Percentiles rank a stretch among this genome's conserved stretches.
Evolutionary conservation across 2,797 vertebrate genomes (phyloP).

Genomic region (Sorex maritimensis): DNA sequence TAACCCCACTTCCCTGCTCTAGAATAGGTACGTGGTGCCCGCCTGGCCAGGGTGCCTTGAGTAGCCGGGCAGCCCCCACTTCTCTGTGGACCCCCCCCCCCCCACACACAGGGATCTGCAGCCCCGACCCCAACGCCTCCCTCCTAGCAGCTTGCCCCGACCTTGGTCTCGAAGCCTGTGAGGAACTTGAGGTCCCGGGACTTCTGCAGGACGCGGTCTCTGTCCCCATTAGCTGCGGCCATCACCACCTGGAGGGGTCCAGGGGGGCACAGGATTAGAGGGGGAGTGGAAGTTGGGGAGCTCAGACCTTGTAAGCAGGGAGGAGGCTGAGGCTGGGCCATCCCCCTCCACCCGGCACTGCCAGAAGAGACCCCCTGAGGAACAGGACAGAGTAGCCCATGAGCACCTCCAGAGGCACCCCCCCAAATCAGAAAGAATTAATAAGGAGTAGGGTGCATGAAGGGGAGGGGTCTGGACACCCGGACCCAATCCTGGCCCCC

Average conservation of each 20-base stretch:
- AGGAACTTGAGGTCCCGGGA: slow-evolving; percentile 95
- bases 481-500: neutral
- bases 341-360: too few species aligned
- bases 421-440: too few species aligned
- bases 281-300: neutral
- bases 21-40: neutral
- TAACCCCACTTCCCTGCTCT: neutral
- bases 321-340: too few species aligned
- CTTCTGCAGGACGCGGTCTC: slow-evolving; percentile 93
- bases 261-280: neutral
- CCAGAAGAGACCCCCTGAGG: too few species aligned
- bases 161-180: slow-evolving; percentile 97
- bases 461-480: too few species aligned
- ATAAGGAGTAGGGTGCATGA: too few species aligned
- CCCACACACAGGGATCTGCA: too few species aligned
- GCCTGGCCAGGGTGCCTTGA: neutral
- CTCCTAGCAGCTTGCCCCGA: slow-evolving; percentile 75
- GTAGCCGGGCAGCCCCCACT: neutral
- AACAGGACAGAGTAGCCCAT: too few species aligned
- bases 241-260: slow-evolving; percentile 92
- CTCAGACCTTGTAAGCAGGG: too few species aligned
- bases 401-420: too few species aligned
- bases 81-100: too few species aligned
- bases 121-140: too few species aligned
- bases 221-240: slow-evolving; percentile 94